Evolutionary conservation across 2,888 invertebrate species (phyloP).

Genomic region (Metacarcinus magister): DNA sequence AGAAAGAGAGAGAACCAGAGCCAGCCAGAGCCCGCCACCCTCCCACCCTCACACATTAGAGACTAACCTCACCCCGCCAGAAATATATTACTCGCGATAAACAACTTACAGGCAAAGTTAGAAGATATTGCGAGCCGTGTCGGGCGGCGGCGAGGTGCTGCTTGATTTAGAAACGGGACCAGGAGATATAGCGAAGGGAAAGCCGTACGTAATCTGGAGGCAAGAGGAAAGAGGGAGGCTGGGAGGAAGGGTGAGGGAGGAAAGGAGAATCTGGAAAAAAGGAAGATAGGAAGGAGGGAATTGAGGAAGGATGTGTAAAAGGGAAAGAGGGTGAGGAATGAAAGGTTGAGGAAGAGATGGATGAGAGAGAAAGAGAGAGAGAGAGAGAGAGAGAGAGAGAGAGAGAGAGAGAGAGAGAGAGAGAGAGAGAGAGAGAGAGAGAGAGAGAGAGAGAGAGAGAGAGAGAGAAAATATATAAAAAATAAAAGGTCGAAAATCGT

Average conservation of each 20-base stretch:
- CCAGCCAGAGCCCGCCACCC: not conserved
- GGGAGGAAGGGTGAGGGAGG: not conserved
- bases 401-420: not conserved
- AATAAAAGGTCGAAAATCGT: no score
- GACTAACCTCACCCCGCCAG: not conserved
- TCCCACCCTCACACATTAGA: not conserved
- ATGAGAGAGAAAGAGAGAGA: not conserved
- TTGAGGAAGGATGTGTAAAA: not conserved
- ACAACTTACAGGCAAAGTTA: slow-evolving; percentile 58
- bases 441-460: not conserved
- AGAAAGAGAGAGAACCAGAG: not conserved
- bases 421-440: not conserved
- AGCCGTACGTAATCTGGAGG: slow-evolving; percentile 44
- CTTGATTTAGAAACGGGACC: not conserved
- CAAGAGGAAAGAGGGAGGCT: not conserved
- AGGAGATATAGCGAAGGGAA: not conserved
- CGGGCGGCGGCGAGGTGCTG: slow-evolving; percentile 6
- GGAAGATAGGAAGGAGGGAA: not conserved
- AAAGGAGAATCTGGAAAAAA: not conserved
- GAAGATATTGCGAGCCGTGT: slow-evolving; percentile 65
- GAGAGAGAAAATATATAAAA: not conserved
- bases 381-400: not conserved
- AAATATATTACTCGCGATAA: slow-evolving; percentile 58
- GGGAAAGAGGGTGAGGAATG: not conserved
- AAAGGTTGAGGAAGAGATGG: not conserved